Evolutionary conservation across 2,797 vertebrate species (phyloP).

Genomic region (Coendou prehensilis): DNA sequence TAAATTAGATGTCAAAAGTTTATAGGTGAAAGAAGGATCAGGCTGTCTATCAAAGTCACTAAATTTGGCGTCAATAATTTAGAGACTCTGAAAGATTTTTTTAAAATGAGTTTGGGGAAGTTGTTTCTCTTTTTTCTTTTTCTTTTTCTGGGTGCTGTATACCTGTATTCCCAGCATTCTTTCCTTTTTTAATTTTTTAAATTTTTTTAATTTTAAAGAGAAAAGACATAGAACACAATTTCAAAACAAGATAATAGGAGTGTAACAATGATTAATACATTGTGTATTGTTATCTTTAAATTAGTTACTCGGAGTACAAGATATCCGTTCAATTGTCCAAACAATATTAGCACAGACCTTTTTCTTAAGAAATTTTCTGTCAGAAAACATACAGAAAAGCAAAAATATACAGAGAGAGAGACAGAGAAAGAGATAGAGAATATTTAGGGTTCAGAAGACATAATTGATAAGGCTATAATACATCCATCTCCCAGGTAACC

Average conservation of each 20-base stretch:
- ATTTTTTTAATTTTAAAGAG: too few relatives aligned
- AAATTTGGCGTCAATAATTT: background rate
- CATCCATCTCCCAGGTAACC: background rate
- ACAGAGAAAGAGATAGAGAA: background rate
- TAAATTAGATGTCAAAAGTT: background rate
- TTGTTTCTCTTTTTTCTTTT: background rate
- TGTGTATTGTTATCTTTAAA: too few relatives aligned
- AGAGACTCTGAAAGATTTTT: background rate
- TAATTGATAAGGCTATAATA: too few relatives aligned
- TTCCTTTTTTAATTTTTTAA: too few relatives aligned
- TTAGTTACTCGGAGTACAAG: too few relatives aligned
- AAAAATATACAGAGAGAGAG: background rate
- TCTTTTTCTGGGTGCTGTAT: too few relatives aligned
- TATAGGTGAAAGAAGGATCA: background rate
- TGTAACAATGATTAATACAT: too few relatives aligned
- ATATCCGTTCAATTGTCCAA: too few relatives aligned
- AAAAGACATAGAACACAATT: too few relatives aligned
- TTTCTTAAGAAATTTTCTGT: background rate
- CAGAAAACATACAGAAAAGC: conserved; percentile 7
- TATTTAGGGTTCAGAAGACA: background rate
- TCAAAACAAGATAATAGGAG: too few relatives aligned
- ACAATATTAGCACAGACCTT: too few relatives aligned
- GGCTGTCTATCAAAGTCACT: background rate
- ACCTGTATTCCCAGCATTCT: too few relatives aligned
- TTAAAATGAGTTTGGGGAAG: background rate